Base-by-base conservation (phyloP, 2,113 vertebrate genomes). In the Atherinomorus stipes region DNA sequence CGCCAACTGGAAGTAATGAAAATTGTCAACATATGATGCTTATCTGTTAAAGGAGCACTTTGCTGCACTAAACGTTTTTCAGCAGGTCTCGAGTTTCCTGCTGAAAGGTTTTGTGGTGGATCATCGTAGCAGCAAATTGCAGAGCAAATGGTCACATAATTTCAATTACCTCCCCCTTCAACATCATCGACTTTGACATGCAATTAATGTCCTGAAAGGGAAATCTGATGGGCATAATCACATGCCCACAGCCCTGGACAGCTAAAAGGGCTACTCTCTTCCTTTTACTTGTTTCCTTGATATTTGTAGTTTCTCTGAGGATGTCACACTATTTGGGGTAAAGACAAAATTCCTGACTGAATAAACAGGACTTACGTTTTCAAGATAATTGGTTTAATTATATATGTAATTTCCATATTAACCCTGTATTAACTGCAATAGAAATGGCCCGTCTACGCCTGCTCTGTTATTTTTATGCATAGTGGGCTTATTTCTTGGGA, bases 21-120 rank as follows among this genome's bases (percentile, higher is more conserved):
- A 91, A 91, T 92, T 87, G 89, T 93, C 90, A 93, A 87, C 87
- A 90, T 92, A 81, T 90, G 90, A 93, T 92, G 85, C 88, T 93
- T 92, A 93, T 93, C 91, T 92, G 86, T 89, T 90, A 86, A 87
- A 89, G 81, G 83, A 87, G 87, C 82, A 22, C 88, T 84, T 77
- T 77, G 75, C 80, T 85, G 84, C 85, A 86, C 80, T 81, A 83
- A n/a, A 80, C 84, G 31, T 86, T 88, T 88, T 87, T 89, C 73
- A 82, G 65, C 75, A 82, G 63, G 84, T 85, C 75, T 74, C 85
- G 79, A 72, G 71, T 86, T 91, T 91, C 89, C 89, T 84, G 65
- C 79, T 82, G 75, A 58, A 88, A 63, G 80, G 87, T 85, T 85
- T 88, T 82, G 22, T 89, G 81, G 82, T 90, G 90, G 89, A 90